Evolutionary conservation across 2,888 invertebrate genomes (phyloP), one percentile per base, ranked within the genome.

Genomic region (Emmelina monodactyla): DNA sequence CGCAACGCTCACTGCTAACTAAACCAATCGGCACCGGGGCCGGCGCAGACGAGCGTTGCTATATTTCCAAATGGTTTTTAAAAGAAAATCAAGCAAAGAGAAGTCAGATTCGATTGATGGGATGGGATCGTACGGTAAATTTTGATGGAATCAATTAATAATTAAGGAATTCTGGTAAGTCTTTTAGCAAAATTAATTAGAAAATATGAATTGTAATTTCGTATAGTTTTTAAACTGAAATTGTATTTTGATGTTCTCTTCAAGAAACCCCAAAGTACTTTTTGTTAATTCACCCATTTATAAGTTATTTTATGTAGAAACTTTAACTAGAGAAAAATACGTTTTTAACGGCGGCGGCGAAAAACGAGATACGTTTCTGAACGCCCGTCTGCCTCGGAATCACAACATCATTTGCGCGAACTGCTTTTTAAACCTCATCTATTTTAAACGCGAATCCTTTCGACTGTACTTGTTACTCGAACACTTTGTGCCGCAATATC

Each of bases 1-100:
- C 75, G 67, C 76, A 66, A 69, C 72, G 73, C 69, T 73, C 71
- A 58, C 69, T 76, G 72, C 76, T 79, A 79, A 79, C 79, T 79
- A 79, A 79, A 78, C 79, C 79, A 78, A 79, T 79, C 79, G 78
- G 51, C 64, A 58, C 58, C 51, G 49, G 41, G 35, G 42, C 14
- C 22, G 11, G 2, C 25, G 47, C 58, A 62, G 42, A 65, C 73
- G 48, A 41, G 61, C 71, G 63, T 47, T 12, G 3, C 38, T 15
- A 14, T 5, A n/a, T 28, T 16, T 28, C 10, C 14, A 31, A 31
- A 12, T n/a, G n/a, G n/a, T n/a, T n/a, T n/a, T n/a, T n/a, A n/a
- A n/a, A n/a, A n/a, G n/a, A n/a, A n/a, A n/a, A n/a, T n/a, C n/a
- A n/a, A n/a, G n/a, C n/a, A n/a, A n/a, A n/a, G n/a, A n/a, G n/a